Evolutionary conservation across 2,797 vertebrate genomes (phyloP), one percentile per base, ranked within the genome.

Genomic region (Cyprinodon diabolis): DNA sequence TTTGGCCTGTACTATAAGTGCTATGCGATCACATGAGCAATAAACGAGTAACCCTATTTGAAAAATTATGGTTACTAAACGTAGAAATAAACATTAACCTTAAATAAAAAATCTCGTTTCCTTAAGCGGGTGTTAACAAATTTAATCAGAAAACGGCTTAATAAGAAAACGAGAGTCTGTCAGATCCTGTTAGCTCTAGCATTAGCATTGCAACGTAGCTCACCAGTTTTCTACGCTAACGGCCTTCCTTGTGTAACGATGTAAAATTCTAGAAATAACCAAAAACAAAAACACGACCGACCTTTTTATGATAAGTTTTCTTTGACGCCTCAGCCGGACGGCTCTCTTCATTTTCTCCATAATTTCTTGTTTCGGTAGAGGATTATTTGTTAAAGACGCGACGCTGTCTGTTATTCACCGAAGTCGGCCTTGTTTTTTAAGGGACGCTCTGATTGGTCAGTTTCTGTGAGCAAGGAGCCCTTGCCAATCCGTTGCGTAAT

Each of bases 271-370:
- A 8, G 3, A 1, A 62, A 10, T 8, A 7, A 3, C 67, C 66
- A 2, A 51, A 58, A 51, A 17, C 1, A 9, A 43, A 7, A 10
- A 15, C 3, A n/a, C 0, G 4, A 80, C 91, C 11, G 87, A 95
- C 95, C 95, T 95, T 96, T 94, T 95, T 82, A 95, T 93, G 25
- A 91, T 87, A 71, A 48, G 63, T 58, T 90, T 92, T 91, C 82
- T 91, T 83, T 93, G 81, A 52, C 87, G 88, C 47, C 91, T 88
- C 84, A 86, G 77, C 73, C 85, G 90, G 52, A 77, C 48, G 3
- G 68, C 71, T 63, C 81, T 85, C 76, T 81, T 88, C 49, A 74
- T 84, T 87, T 88, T 92, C 57, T 86, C 91, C 95, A 96, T 96
- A 74, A 68, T 89, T 81, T 0, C 37, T 25, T 54, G 56, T 82